Evolutionary conservation across 2,888 invertebrate genomes (phyloP), one percentile per base, ranked within the genome.

Genomic region (Vanessa cardui): DNA sequence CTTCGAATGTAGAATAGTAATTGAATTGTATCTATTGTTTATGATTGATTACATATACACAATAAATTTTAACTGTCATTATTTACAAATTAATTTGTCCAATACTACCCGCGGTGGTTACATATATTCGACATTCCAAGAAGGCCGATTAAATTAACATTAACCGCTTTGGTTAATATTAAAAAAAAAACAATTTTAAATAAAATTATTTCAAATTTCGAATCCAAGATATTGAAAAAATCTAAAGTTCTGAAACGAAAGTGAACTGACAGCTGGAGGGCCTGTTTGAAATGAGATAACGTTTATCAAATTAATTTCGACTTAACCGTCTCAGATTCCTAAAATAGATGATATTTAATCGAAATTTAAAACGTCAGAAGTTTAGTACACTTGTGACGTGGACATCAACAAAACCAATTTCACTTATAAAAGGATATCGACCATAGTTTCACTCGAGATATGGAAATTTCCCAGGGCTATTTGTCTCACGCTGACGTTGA

Each of bases 401-500:
- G 15, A 9, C 5, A 21, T 12, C 6, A 21, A 12, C 15, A 26
- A 31, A 26, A 26, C 4, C 52, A 31, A 52, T 15, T 50, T 52
- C 16, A 52, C 31, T 52, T 52, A 26, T 31, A 52, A 56, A 39
- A 31, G 39, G 39, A 56, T 39, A 16, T 52, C 2, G 1, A 26
- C 20, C 39, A 56, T 15, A n/a, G 47, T 47, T 47, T 33, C 18
- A n/a, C 65, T 59, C 50, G 20, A 60, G 56, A 61, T 64, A 70
- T 67, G 70, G 67, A 58, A 70, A 70, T 70, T 64, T 50, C 18
- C 50, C 44, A 49, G 61, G 45, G 52, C 54, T 70, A 64, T 67
- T 70, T 70, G 70, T 64, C 60, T 62, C 54, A 18, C 18, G 18
- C 58, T 46, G 70, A 70, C 70, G 70, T 70, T 70, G 70, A 70